phyloP scores from a whole-genome alignment of 2,797 vertebrate species.

The Heteromormyrus szaboi region DNA sequence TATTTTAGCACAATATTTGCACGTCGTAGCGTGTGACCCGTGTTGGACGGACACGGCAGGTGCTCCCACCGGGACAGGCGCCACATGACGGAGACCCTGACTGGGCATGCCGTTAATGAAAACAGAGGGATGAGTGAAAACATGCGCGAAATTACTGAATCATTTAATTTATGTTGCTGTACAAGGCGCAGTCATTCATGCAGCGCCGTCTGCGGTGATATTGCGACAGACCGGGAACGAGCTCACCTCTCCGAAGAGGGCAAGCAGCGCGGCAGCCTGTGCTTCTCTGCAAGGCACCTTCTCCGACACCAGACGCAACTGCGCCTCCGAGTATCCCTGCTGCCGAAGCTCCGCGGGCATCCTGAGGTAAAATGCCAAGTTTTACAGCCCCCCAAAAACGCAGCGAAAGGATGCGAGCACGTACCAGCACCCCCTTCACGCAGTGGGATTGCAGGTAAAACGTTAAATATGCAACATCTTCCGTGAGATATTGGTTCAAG shows the following conservation, averaged over 20 bases:
- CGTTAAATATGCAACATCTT: not conserved
- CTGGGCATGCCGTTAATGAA: not conserved
- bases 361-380: not conserved
- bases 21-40: not conserved
- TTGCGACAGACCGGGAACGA: not conserved
- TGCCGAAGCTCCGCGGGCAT: slow-evolving; percentile 60
- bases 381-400: not conserved
- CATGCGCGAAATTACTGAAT: not conserved
- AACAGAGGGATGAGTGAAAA: not conserved
- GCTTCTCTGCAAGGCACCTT: slow-evolving; percentile 74
- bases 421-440: not conserved
- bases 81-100: not conserved
- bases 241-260: slow-evolving; percentile 83
- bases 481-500: not conserved
- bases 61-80: not conserved
- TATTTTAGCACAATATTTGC: not conserved
- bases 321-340: slow-evolving; percentile 60
- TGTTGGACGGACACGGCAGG: not conserved
- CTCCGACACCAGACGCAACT: slow-evolving; percentile 54
- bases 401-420: not conserved
- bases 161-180: not conserved
- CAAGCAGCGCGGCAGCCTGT: slow-evolving; percentile 70
- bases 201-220: not conserved
- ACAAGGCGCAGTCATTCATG: not conserved
- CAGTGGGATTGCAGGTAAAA: not conserved